These are phyloP conservation scores for Holothuria scabra DNA, from an alignment of 53 echinoderm and acorn worm species.

Conservation along the genomic window DNA sequence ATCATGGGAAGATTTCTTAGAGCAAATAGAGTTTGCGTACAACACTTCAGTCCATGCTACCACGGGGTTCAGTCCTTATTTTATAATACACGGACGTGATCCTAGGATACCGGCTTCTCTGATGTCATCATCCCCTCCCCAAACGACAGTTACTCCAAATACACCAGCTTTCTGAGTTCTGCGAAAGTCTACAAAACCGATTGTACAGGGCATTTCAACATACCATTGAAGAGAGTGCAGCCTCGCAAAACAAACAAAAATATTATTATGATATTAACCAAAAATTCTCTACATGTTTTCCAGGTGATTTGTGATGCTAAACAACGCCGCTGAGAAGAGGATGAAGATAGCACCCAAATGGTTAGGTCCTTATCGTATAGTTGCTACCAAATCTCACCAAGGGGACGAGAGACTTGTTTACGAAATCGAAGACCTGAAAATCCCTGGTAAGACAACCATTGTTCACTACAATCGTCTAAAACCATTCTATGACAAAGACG, in stretches of 20 bases:
- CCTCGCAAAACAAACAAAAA: constrained; percentile 15
- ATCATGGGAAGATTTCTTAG: constrained; percentile 19
- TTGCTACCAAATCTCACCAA: neutral
- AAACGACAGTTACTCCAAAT: neutral
- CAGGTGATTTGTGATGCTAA: constrained; percentile 25
- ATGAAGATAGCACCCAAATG: constrained; percentile 20
- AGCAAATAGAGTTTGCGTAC: constrained; percentile 11
- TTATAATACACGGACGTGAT: constrained; percentile 35
- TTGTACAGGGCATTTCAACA: neutral
- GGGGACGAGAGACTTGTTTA: neutral
- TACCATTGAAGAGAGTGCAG: neutral
- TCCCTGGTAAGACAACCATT: neutral
- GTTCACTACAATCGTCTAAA: neutral
- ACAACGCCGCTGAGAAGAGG: constrained; percentile 6
- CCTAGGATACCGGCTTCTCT: constrained; percentile 20
- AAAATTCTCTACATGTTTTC: neutral
- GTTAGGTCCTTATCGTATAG: constrained; percentile 11
- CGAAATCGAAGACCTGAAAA: constrained; percentile 5
- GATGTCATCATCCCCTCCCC: neutral
- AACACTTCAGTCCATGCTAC: constrained; percentile 40
- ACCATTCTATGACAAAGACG: too few relatives aligned
- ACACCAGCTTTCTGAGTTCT: constrained; percentile 2
- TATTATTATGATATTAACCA: neutral
- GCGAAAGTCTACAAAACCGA: neutral
- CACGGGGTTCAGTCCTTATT: constrained; percentile 28